Evolutionary conservation across 2,113 vertebrate species (phyloP).

Genomic region (Podiceps cristatus): DNA sequence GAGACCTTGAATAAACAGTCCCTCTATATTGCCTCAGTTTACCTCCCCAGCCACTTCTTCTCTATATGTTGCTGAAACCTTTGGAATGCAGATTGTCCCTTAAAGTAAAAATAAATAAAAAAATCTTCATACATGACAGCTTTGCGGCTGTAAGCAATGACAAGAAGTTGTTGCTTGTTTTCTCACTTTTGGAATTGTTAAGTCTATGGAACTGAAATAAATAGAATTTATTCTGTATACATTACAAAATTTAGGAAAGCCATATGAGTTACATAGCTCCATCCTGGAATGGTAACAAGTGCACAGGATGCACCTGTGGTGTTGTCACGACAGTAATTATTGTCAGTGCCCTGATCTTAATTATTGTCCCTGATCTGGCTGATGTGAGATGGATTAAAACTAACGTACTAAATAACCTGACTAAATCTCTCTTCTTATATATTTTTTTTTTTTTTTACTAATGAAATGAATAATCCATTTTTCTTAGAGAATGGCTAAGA

Average conservation of each 20-base stretch:
- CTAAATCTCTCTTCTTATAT: neutral
- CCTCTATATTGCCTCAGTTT: neutral
- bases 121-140: rapidly evolving
- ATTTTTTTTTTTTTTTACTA: neutral
- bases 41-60: neutral
- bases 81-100: neutral
- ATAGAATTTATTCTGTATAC: neutral
- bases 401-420: neutral
- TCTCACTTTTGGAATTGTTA: neutral
- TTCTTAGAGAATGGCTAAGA: neutral
- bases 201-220: neutral
- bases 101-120: neutral
- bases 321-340: neutral
- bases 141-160: neutral
- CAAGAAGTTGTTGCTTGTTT: neutral
- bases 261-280: neutral
- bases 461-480: neutral
- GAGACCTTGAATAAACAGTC: neutral
- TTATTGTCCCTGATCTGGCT: neutral
- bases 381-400: neutral
- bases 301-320: neutral
- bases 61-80: neutral
- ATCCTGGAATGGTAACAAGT: neutral
- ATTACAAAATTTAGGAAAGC: neutral
- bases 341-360: neutral